A percentile compares a stretch with the other conserved stretches of the same genome.
These are phyloP conservation scores for Oncopodura yosiiana DNA, from an alignment of 1,140 invertebrate genomes.

Conservation along the genomic window DNA sequence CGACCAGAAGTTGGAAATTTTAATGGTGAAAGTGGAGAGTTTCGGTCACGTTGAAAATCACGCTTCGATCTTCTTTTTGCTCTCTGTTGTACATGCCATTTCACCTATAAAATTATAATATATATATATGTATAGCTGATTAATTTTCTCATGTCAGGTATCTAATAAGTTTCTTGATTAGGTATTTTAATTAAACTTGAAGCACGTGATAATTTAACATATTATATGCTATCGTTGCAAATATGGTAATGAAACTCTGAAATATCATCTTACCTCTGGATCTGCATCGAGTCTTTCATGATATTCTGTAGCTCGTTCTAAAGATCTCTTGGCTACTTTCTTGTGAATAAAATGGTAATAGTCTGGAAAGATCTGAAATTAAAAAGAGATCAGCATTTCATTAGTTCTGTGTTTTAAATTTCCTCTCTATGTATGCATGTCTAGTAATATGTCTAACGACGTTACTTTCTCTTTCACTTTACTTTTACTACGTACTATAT, in stretches of 20 bases:
- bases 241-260: neutral
- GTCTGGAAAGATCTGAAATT: slow-evolving; percentile 63
- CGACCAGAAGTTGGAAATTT: neutral
- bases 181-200: no score
- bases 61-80: slow-evolving; percentile 40
- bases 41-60: slow-evolving; percentile 33
- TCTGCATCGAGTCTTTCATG: slow-evolving; percentile 56
- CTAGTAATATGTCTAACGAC: slow-evolving; percentile 18
- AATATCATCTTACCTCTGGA: slow-evolving; percentile 46
- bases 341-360: slow-evolving; percentile 72
- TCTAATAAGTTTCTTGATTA: no score
- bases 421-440: slow-evolving; percentile 2
- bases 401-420: slow-evolving; percentile 7
- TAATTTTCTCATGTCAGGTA: no score
- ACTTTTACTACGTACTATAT: no score
- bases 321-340: slow-evolving; percentile 60
- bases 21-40: neutral
- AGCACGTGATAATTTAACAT: no score
- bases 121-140: no score
- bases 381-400: slow-evolving; percentile 34
- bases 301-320: slow-evolving; percentile 54
- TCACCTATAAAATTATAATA: slow-evolving; percentile 37
- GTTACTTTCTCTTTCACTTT: slow-evolving; percentile 21
- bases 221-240: no score
- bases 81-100: slow-evolving; percentile 43